Base-by-base conservation (phyloP, 2,797 vertebrate species). In the Enoplosus armatus region DNA sequence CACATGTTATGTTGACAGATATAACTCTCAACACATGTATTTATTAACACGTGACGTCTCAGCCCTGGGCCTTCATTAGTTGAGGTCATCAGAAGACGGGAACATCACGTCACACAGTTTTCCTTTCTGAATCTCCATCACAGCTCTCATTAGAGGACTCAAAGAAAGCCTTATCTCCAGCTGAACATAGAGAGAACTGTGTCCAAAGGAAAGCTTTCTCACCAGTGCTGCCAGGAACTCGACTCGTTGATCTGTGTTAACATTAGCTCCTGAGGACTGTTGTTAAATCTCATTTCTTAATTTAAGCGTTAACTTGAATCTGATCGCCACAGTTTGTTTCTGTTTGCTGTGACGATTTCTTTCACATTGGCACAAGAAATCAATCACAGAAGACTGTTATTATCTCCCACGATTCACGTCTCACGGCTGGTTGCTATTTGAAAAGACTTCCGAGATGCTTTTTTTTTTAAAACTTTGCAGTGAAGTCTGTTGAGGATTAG, bases 401-500 rank as follows among this genome's bases (percentile, higher is more conserved):
- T 22, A 10, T 10, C 31, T 31, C 3, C 14, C 10, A 11, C 33
- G 39, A 18, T 54, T 6, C 26, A 4, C 14, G 16, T n/a, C 26
- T 27, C 31, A 1, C 6, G 58, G 58, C 22, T 0, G 11, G 26
- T 12, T 39, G 3, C 6, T 14, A 7, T 47, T 26, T 41, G 9
- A 29, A 62, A 37, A n/a, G 15, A 51, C 51, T 9, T 35, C 0
- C 0, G n/a, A 54, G 31, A 4, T 1, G 26, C n/a, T n/a, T n/a
- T n/a, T n/a, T n/a, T n/a, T n/a, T n/a, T n/a, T 31, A 5, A 1
- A 29, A 31, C 2, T 41, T 18, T 14, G 18, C 18, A 22, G 24
- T 24, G 26, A 58, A 63, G 70, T 87, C 48, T 37, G 65, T 53
- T 63, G 73, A 58, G 80, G 83, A 87, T 84, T 81, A 82, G 39